Percentiles rank a stretch among this genome's conserved stretches.
phyloP scores from a whole-genome alignment of 2,113 vertebrate species.

The Ailurus styani region DNA sequence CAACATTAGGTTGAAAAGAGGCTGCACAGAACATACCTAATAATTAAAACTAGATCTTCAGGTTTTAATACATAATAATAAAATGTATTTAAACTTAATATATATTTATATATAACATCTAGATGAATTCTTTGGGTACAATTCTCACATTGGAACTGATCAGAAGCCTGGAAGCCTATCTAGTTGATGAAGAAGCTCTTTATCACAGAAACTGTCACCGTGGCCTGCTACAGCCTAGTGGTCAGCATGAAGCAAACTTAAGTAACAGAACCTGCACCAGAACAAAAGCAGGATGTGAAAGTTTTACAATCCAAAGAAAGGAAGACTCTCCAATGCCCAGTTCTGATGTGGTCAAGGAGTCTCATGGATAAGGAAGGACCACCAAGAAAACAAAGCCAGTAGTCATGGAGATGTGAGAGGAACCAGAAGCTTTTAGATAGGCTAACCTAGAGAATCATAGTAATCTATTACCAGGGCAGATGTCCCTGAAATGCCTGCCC shows the following conservation, averaged over 20 bases:
- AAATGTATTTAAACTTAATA: neutral
- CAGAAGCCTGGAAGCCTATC: neutral
- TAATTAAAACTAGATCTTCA: neutral
- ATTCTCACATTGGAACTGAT: neutral
- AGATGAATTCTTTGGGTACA: neutral
- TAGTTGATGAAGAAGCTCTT: neutral
- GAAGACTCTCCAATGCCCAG: neutral
- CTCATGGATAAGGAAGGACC: neutral
- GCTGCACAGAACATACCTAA: neutral
- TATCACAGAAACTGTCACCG: neutral
- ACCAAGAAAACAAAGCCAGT: neutral
- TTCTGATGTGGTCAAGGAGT: neutral
- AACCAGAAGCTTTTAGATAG: neutral
- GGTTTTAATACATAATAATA: neutral
- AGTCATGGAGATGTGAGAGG: neutral
- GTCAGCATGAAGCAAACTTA: neutral
- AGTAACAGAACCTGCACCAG: neutral
- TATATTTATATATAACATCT: neutral
- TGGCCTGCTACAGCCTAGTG: neutral
- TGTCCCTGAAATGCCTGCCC: neutral
- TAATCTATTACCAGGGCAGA: neutral
- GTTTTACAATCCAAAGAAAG: neutral
- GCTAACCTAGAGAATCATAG: neutral
- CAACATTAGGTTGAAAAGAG: neutral
- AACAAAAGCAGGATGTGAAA: neutral